These are phyloP conservation scores for Cephonodes hylas DNA, from an alignment of 2,888 invertebrate species.

Conservation along the genomic window DNA sequence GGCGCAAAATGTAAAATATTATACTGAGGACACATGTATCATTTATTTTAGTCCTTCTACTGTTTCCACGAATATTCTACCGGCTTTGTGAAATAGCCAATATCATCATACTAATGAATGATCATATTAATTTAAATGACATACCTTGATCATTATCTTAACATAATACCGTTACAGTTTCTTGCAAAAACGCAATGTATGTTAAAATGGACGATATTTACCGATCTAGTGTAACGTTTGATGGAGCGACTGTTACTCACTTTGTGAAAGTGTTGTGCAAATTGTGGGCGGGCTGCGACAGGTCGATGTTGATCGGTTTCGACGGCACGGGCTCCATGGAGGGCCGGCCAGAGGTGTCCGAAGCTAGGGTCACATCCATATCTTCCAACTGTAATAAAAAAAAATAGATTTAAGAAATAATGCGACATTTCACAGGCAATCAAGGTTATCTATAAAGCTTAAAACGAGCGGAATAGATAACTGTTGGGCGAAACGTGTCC, in stretches of 20 bases:
- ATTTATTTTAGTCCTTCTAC: no score
- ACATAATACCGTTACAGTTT: background rate
- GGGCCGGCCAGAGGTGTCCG: slow-evolving; percentile 51
- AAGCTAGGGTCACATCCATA: slow-evolving; percentile 46
- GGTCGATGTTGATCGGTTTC: slow-evolving; percentile 74
- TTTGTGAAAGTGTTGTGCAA: slow-evolving; percentile 76
- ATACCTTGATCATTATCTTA: background rate
- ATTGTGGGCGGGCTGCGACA: slow-evolving; percentile 75
- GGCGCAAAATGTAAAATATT: no score
- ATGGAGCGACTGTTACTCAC: slow-evolving; percentile 50
- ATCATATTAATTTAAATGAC: background rate
- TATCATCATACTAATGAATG: background rate
- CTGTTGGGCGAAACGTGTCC: no score
- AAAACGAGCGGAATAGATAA: no score
- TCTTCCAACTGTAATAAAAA: slow-evolving; percentile 73
- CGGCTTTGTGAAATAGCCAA: no score
- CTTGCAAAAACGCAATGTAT: background rate
- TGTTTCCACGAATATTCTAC: no score
- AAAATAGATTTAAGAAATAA: slow-evolving; percentile 19
- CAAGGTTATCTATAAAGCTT: no score
- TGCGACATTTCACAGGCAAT: no score
- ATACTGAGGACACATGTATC: no score
- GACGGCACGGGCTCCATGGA: slow-evolving; percentile 53
- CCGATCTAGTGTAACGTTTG: background rate
- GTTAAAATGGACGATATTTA: background rate